These are phyloP conservation scores for Ictidomys tridecemlineatus DNA, from an alignment of 2,113 vertebrate species.

Conservation along the genomic window DNA sequence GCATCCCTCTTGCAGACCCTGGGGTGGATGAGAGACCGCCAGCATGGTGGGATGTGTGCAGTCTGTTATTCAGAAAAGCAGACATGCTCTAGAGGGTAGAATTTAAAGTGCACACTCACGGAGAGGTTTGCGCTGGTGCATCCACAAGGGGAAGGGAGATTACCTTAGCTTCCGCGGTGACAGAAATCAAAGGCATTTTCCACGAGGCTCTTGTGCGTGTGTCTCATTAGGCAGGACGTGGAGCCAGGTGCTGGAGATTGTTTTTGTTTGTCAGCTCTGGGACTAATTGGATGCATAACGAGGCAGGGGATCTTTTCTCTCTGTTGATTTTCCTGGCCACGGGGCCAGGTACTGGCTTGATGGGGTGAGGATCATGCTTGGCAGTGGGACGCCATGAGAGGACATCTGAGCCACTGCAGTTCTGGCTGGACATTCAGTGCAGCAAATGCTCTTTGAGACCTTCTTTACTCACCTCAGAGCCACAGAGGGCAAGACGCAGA, in stretches of 20 bases:
- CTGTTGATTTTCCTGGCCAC: neutral
- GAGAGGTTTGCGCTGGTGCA: neutral
- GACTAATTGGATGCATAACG: slow-evolving; percentile 60
- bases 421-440: neutral
- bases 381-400: neutral
- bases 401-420: neutral
- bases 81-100: neutral
- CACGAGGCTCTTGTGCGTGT: slow-evolving; percentile 46
- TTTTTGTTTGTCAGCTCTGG: slow-evolving; percentile 67
- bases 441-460: neutral
- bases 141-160: neutral
- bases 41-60: too few relatives aligned
- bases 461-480: neutral
- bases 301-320: slow-evolving; percentile 34
- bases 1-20: rapidly evolving
- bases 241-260: slow-evolving; percentile 61
- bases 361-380: rapidly evolving
- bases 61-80: neutral
- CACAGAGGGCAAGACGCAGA: neutral
- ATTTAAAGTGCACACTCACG: neutral
- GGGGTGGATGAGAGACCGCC: neutral
- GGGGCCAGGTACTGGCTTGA: rapidly evolving
- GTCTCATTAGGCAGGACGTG: slow-evolving; percentile 52
- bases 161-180: rapidly evolving
- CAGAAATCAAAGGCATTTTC: neutral